Evolutionary conservation across 2,888 invertebrate genomes (phyloP).

Genomic region (Ichneumoninae sp.): DNA sequence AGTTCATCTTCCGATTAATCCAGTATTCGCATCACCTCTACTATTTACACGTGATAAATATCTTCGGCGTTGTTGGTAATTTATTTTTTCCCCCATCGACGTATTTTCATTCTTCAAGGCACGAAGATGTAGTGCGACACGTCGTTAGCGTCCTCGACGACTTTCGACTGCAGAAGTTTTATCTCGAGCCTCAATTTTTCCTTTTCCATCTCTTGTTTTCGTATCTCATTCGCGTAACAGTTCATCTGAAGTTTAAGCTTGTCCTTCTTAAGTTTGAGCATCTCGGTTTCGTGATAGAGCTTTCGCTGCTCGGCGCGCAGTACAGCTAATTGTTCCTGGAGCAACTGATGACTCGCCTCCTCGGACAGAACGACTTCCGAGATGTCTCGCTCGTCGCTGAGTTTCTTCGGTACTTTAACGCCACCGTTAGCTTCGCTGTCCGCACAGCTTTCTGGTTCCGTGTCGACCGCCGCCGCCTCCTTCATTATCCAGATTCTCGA

Average conservation of each 20-base stretch:
- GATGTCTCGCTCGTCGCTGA: constrained; percentile 56
- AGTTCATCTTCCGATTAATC: background rate
- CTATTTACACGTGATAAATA: constrained; percentile 29
- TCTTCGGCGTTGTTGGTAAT: constrained; percentile 9
- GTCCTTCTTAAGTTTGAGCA: constrained; percentile 81
- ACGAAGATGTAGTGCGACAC: constrained; percentile 82
- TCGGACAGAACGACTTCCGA: constrained; percentile 76
- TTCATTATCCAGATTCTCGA: constrained; percentile 80
- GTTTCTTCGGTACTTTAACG: constrained; percentile 45
- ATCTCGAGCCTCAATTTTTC: constrained; percentile 81
- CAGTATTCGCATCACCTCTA: constrained; percentile 4
- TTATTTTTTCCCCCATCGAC: background rate
- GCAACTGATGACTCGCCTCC: constrained; percentile 77
- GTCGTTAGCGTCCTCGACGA: constrained; percentile 80
- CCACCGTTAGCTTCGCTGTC: constrained; percentile 71
- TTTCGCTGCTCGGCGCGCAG: constrained; percentile 80
- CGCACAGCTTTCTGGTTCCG: constrained; percentile 74
- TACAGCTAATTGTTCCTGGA: constrained; percentile 81
- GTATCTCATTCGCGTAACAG: constrained; percentile 78
- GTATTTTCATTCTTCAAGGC: constrained; percentile 72
- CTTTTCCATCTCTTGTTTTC: constrained; percentile 80
- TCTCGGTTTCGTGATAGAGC: constrained; percentile 80
- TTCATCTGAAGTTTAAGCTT: constrained; percentile 84
- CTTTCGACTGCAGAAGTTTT: constrained; percentile 80
- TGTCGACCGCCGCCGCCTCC: constrained; percentile 69